Evolutionary conservation across 2,888 invertebrate genomes (phyloP).

Genomic region (Torymus tubicola): DNA sequence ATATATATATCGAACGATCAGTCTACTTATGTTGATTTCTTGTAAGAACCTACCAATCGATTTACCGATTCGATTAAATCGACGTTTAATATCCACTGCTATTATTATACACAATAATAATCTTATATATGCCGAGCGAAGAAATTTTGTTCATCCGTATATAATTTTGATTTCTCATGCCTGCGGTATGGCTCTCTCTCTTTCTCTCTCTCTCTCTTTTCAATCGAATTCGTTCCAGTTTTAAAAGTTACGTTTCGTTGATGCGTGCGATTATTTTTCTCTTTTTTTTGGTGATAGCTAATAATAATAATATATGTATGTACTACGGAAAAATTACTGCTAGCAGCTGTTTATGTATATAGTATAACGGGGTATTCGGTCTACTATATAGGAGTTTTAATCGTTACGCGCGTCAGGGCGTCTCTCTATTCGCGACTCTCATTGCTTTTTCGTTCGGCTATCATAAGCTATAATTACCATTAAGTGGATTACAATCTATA

Average conservation of each 20-base stretch:
- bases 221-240: too few species aligned
- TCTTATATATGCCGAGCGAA: conserved; percentile 22
- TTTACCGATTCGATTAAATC: conserved; percentile 59
- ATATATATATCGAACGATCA: conserved; percentile 58
- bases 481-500: conserved; percentile 24
- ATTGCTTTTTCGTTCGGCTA: conserved; percentile 5
- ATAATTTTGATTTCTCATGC: not conserved
- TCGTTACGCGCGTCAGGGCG: not conserved
- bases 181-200: too few species aligned
- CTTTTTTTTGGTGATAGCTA: conserved; percentile 24
- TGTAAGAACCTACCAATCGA: conserved; percentile 52
- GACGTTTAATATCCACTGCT: conserved; percentile 23
- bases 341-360: too few species aligned
- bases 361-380: too few species aligned
- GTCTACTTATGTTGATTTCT: conserved; percentile 51
- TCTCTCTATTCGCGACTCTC: conserved; percentile 8
- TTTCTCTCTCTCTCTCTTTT: too few species aligned
- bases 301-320: not conserved
- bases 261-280: not conserved
- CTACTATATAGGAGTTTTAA: too few species aligned
- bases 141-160: not conserved
- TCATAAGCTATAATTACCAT: conserved; percentile 39
- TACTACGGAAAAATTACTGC: too few species aligned
- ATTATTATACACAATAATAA: not conserved
- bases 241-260: too few species aligned